phyloP scores from a whole-genome alignment of 2,797 vertebrate genomes.

The Antennarius maculatus region DNA sequence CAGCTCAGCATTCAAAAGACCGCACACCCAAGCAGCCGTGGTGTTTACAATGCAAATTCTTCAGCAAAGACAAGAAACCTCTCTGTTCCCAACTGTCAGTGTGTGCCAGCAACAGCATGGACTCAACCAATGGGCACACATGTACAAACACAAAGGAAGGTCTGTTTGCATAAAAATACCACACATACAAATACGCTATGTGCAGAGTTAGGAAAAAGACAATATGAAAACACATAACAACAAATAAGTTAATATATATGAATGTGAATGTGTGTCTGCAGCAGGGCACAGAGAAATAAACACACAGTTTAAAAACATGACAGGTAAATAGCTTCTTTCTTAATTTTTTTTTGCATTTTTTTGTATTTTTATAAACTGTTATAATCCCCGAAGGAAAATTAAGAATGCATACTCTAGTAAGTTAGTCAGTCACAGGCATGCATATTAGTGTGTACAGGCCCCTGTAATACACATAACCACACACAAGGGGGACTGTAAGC shows the following conservation, averaged over 20 bases:
- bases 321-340: slow-evolving; percentile 45
- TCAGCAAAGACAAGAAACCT: slow-evolving; percentile 63
- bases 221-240: slow-evolving; percentile 30
- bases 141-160: slow-evolving; percentile 54
- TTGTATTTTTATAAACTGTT: too few relatives aligned
- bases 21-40: slow-evolving; percentile 43
- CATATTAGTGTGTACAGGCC: too few relatives aligned
- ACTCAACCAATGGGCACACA: slow-evolving; percentile 42
- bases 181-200: slow-evolving; percentile 23
- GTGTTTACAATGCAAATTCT: slow-evolving; percentile 76
- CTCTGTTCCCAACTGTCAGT: slow-evolving; percentile 67
- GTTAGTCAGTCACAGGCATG: too few relatives aligned
- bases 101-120: slow-evolving; percentile 62
- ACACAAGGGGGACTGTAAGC: too few relatives aligned
- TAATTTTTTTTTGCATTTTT: slow-evolving; percentile 2
- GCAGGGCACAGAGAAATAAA: slow-evolving; percentile 5
- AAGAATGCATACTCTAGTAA: too few relatives aligned
- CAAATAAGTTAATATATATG: slow-evolving; percentile 33
- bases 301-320: slow-evolving; percentile 17
- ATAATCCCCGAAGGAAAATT: too few relatives aligned
- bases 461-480: too few relatives aligned
- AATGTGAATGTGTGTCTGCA: background rate
- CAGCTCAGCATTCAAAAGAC: slow-evolving; percentile 42
- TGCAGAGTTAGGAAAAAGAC: slow-evolving; percentile 35
- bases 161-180: slow-evolving; percentile 65